A percentile compares a stretch with the other conserved stretches of the same genome.
These are phyloP conservation scores for Exaiptasia diaphana DNA, from an alignment of 64 coral and sea anemone genomes.

Conservation along the genomic window DNA sequence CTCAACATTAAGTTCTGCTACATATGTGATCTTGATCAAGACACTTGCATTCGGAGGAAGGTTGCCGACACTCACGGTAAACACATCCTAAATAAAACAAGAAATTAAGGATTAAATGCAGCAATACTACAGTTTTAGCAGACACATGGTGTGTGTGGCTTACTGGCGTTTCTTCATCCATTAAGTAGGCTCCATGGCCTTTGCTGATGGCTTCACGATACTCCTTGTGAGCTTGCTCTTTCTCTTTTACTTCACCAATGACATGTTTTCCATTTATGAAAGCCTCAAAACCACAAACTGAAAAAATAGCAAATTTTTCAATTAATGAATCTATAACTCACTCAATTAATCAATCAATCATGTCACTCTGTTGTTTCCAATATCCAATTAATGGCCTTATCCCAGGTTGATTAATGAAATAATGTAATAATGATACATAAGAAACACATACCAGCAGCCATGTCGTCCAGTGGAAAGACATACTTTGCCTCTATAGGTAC, in stretches of 20 bases:
- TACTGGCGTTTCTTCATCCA: constrained; percentile 98
- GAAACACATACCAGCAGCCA: constrained; percentile 89
- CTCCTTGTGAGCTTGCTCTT: constrained; percentile 92
- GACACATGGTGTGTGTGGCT: background rate
- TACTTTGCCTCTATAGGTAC: constrained; percentile 93
- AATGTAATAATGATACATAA: no score
- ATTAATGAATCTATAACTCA: background rate
- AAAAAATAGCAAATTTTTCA: background rate
- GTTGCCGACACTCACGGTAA: constrained; percentile 95
- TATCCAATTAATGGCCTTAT: no score
- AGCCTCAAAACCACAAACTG: constrained; percentile 95
- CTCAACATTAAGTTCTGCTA: constrained; percentile 80
- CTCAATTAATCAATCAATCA: no score
- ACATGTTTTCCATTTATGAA: constrained; percentile 99
- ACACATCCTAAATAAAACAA: constrained; percentile 67
- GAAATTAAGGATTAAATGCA: background rate
- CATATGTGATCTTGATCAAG: constrained; percentile 89
- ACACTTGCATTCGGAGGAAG: constrained; percentile 81
- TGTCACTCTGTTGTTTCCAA: no score
- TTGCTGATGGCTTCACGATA: constrained; percentile 96
- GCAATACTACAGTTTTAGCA: background rate
- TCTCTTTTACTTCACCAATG: constrained; percentile 96
- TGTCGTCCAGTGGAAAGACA: constrained; percentile 91
- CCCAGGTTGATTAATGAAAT: no score
- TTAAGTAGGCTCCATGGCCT: constrained; percentile 97